phyloP scores from a whole-genome alignment of 2,113 vertebrate species.

The Anhinga rufa region DNA sequence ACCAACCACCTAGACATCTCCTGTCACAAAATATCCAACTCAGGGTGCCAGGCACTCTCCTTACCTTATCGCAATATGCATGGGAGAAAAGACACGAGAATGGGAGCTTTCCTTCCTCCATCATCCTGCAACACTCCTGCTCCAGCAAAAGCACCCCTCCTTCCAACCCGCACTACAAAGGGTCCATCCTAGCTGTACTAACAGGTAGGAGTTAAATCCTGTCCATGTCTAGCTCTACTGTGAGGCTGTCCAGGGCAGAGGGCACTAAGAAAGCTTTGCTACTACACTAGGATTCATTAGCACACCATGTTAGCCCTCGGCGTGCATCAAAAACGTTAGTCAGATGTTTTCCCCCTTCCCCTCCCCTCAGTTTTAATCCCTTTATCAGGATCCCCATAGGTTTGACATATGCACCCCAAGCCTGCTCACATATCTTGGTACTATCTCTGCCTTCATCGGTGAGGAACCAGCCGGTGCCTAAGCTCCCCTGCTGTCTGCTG shows the following conservation, averaged over 20 bases:
- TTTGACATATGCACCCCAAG: neutral
- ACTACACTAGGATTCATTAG: neutral
- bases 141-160: neutral
- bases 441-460: neutral
- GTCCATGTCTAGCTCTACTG: neutral
- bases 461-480: neutral
- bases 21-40: neutral
- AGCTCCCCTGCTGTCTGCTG: neutral
- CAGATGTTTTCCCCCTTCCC: neutral
- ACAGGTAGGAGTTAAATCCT: neutral
- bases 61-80: neutral
- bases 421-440: neutral
- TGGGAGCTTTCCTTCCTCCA: neutral
- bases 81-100: neutral
- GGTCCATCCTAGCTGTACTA: neutral
- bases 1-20: neutral
- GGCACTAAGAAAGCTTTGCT: neutral
- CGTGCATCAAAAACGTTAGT: conserved; percentile 31
- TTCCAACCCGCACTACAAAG: neutral
- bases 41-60: neutral
- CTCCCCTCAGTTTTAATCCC: conserved; percentile 6
- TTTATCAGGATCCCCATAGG: neutral
- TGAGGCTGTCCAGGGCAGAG: neutral
- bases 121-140: neutral
- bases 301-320: neutral